Base-by-base conservation (phyloP, 2,888 invertebrate genomes). In the Apamea crenata region DNA sequence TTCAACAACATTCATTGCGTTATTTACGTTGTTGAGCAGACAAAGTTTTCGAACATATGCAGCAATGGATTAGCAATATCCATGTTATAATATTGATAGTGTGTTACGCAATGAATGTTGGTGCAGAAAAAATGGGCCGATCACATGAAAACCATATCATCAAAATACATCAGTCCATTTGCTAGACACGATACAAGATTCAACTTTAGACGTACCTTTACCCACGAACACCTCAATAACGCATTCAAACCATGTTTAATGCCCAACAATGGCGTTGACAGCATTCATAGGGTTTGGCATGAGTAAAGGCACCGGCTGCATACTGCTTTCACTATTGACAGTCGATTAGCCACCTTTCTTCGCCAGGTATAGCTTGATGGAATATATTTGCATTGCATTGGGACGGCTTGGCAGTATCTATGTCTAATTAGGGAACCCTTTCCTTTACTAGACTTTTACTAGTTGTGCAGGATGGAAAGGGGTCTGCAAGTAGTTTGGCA, bases 271-370 rank as follows among this genome's bases (percentile, higher is more conserved):
- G 77, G 80, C 68, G 53, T 73, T 73, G 78, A 77, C 81, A 77
- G 78, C 81, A 70, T 74, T 83, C 80, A 82, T 77, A 47, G 74
- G 77, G 79, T 85, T 85, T 83, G 81, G 86, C 82, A 72, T 82
- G 80, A 66, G 75, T 74, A 80, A 66, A 75, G 72, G 61, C 85
- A 78, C 72, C 74, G 77, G 67, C 53, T 74, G 80, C 69, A 86
- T 81, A 78, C 84, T 44, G 85, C 90, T 88, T 90, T 89, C 90
- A 87, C 90, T 83, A 63, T 73, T 81, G 85, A 87, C 82, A 80
- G 77, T 67, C 77, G 78, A 89, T 87, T 77, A 88, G 77, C 47
- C 75, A 85, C 82, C 82, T 86, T 75, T 74, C 88, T 66, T 80
- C 59, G 82, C 59, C 80, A 74, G 69, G 44, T 79, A 74, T 68